Conservation (phyloP, 53 echinoderm and acorn worm species). For the Glandiceps talaboti region DNA sequence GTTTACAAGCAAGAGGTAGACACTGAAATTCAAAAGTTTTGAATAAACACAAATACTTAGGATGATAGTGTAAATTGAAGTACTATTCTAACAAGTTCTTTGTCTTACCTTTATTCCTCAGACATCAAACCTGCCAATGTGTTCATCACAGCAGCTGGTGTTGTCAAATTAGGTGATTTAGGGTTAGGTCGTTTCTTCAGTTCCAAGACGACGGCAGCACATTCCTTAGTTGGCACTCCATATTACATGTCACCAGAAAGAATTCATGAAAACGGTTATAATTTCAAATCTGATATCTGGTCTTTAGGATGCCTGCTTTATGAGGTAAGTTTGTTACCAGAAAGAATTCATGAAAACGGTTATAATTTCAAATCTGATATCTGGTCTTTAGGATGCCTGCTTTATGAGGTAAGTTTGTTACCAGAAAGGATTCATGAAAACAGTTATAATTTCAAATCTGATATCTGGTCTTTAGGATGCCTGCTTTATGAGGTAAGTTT, state of each 20-base stretch:
- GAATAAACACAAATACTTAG: too few relatives aligned
- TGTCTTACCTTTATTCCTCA: too few relatives aligned
- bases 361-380: conserved; percentile 99
- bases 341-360: conserved; percentile 93
- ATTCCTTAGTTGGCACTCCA: conserved; percentile 92
- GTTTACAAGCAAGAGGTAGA: too few relatives aligned
- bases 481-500: conserved; percentile 85
- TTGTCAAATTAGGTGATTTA: conserved; percentile 89
- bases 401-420: conserved; percentile 93
- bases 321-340: conserved; percentile 93
- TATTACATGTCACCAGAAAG: conserved; percentile 99
- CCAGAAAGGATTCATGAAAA: conserved; percentile 97
- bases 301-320: conserved; percentile 91
- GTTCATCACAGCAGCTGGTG: conserved; percentile 94
- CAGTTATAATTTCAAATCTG: conserved; percentile 96
- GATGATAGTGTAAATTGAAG: too few relatives aligned
- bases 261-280: conserved; percentile 94
- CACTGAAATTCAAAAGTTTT: too few relatives aligned
- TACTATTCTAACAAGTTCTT: too few relatives aligned
- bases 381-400: conserved; percentile 92
- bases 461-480: conserved; percentile 97
- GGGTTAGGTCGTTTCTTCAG: conserved; percentile 95
- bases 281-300: conserved; percentile 99
- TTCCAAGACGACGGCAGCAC: conserved; percentile 97
- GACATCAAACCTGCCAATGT: conserved; percentile 99